A percentile compares a stretch with the other conserved stretches of the same genome.
Conservation (phyloP, 2,113 vertebrate species). For the Cyphomyrus plagiostoma region DNA sequence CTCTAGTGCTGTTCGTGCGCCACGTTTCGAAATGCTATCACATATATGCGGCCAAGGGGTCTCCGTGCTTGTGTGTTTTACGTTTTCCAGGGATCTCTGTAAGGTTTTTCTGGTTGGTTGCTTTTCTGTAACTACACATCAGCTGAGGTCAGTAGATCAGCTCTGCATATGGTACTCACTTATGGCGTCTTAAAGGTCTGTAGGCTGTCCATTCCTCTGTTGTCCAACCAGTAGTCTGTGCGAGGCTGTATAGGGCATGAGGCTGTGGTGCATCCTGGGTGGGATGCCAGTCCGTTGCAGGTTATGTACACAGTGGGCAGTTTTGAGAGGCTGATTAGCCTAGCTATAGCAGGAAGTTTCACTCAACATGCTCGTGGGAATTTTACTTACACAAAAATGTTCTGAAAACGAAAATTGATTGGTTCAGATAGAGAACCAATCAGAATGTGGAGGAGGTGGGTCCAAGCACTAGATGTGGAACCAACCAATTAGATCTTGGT, state of each 20-base stretch:
- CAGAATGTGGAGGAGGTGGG: too few species aligned
- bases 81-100: neutral
- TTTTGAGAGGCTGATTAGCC: neutral
- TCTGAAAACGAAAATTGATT: too few species aligned
- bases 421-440: too few species aligned
- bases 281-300: neutral
- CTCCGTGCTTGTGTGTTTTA: neutral
- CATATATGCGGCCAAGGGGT: neutral
- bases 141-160: neutral
- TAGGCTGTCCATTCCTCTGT: neutral
- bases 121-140: neutral
- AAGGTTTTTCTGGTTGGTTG: neutral
- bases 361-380: neutral
- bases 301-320: neutral
- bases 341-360: neutral
- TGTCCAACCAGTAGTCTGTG: neutral
- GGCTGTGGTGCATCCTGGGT: neutral
- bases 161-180: neutral
- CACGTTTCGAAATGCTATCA: neutral
- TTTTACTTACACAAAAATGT: too few species aligned
- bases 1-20: neutral
- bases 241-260: neutral
- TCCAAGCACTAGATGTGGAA: too few species aligned
- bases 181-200: neutral
- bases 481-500: too few species aligned